Evolutionary conservation across 2,113 vertebrate species (phyloP).

Genomic region (Oryzias woworae): DNA sequence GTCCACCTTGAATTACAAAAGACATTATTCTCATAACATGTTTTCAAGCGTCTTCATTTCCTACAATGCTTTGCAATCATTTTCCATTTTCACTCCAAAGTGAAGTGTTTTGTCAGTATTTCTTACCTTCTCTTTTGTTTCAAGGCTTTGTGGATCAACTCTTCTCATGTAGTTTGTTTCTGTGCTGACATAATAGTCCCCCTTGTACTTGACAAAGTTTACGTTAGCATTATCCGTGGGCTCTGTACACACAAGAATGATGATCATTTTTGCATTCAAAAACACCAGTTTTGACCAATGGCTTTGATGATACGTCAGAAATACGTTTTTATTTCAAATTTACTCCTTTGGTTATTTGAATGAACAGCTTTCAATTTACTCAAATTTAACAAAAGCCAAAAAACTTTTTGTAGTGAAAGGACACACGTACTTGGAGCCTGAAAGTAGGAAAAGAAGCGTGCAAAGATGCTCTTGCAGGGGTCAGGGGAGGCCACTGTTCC

Average conservation of each 20-base stretch:
- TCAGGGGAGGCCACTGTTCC: constrained; percentile 89
- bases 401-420: not conserved
- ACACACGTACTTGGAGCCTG: constrained; percentile 76
- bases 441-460: constrained; percentile 87
- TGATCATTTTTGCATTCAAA: not conserved
- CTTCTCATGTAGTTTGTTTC: constrained; percentile 87
- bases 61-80: too few relatives aligned
- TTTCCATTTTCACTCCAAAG: constrained; percentile 1
- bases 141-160: constrained; percentile 85
- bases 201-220: constrained; percentile 88
- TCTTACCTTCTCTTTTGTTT: constrained; percentile 87
- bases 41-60: not conserved
- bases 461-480: constrained; percentile 91
- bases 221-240: constrained; percentile 88
- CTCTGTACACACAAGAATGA: constrained; percentile 71
- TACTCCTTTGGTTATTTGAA: too few relatives aligned
- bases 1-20: constrained; percentile 79
- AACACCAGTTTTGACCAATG: too few relatives aligned
- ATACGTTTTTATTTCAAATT: too few relatives aligned
- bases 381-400: too few relatives aligned
- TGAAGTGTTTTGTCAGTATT: not conserved
- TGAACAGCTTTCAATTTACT: too few relatives aligned
- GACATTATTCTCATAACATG: not conserved
- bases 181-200: constrained; percentile 88
- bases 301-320: too few relatives aligned